Percentiles rank a stretch among this genome's conserved stretches.
Conservation (phyloP, 30 jellyfish, hydroid and myxozoan species). For the Aurelia coerulea region DNA sequence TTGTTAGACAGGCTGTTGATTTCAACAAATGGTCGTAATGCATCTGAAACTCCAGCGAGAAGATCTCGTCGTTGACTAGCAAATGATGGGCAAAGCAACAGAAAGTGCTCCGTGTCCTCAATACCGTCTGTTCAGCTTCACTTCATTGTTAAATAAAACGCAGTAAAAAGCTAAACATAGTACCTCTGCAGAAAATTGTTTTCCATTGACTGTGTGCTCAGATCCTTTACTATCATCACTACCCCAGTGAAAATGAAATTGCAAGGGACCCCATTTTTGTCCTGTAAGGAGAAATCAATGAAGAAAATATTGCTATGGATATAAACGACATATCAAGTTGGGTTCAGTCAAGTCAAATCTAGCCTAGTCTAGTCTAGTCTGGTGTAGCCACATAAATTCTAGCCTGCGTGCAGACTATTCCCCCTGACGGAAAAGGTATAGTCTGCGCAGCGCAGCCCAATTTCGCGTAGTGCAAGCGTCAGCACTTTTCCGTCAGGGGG, state of each 20-base stretch:
- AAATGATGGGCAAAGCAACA: no score
- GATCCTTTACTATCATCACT: constrained; percentile 26
- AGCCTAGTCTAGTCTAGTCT: neutral
- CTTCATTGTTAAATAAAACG: no score
- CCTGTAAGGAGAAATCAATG: neutral
- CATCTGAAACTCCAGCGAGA: no score
- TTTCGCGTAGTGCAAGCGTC: no score
- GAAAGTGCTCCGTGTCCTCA: no score
- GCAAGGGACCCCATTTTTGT: constrained; percentile 7
- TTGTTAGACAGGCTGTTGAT: no score
- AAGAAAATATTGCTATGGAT: neutral
- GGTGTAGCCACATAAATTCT: neutral
- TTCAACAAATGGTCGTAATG: no score
- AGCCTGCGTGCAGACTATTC: neutral
- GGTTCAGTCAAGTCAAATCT: neutral
- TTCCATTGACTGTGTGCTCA: constrained; percentile 41
- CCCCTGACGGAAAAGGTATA: no score
- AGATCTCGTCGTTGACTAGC: no score
- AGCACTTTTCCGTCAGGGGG: no score
- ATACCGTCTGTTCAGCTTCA: no score
- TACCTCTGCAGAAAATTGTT: constrained; percentile 39
- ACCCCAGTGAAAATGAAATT: constrained; percentile 64
- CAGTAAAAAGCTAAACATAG: neutral
- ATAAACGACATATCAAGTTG: neutral
- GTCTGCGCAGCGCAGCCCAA: no score